Evolutionary conservation across 2,113 vertebrate species (phyloP).

Genomic region (Poecilia latipinna): DNA sequence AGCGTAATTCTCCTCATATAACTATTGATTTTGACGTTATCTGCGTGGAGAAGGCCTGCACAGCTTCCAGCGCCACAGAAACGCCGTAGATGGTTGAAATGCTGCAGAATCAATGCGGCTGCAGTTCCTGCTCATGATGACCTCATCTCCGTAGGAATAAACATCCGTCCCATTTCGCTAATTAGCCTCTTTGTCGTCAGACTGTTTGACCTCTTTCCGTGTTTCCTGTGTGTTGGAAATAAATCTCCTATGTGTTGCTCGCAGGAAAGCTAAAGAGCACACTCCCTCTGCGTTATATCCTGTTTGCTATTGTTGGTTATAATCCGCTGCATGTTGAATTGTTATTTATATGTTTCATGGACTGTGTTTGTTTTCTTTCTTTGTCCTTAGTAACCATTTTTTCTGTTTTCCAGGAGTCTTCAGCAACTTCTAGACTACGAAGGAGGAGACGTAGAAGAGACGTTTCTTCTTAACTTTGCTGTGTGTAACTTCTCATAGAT

Average conservation of each 20-base stretch:
- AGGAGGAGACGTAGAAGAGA: constrained; percentile 89
- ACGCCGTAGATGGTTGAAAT: too few species aligned
- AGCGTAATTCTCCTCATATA: background rate
- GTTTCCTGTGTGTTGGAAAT: constrained; percentile 33
- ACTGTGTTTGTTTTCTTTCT: background rate
- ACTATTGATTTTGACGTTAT: background rate
- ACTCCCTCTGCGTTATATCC: constrained; percentile 35
- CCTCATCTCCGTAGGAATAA: background rate
- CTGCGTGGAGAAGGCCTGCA: background rate
- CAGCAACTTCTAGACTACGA: constrained; percentile 94
- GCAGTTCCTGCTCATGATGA: constrained; percentile 17
- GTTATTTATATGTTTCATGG: background rate
- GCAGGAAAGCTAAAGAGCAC: constrained; percentile 17
- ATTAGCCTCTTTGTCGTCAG: constrained; percentile 31
- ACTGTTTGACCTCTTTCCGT: constrained; percentile 8
- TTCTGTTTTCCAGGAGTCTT: constrained; percentile 84
- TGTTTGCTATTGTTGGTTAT: background rate
- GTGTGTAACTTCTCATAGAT: constrained; percentile 70
- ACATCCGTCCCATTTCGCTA: constrained; percentile 1
- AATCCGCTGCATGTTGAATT: background rate
- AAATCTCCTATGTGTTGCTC: constrained; percentile 27
- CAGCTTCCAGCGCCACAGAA: background rate
- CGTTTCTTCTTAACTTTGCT: constrained; percentile 94
- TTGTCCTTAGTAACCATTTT: background rate
- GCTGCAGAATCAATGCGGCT: background rate